Conservation (phyloP, 2,888 invertebrate species). For the Myopa tessellatipennis region DNA sequence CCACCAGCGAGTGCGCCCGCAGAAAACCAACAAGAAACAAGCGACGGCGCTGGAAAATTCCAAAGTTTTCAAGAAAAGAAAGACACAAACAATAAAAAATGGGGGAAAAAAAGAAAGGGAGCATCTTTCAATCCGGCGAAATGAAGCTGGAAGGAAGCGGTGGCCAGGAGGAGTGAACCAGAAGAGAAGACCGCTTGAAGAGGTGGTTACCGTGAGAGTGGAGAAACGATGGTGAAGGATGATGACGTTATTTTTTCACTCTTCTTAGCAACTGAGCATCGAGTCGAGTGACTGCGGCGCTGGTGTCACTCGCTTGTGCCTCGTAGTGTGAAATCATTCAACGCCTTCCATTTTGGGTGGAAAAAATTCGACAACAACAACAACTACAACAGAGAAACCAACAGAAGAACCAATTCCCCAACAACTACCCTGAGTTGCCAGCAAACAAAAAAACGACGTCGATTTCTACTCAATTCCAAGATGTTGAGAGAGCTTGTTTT, state of each 20-base stretch:
- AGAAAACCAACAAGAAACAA: not conserved
- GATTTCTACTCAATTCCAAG: slow-evolving; percentile 28
- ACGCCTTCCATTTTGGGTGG: not conserved
- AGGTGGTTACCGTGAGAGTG: not conserved
- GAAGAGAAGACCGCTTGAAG: not conserved
- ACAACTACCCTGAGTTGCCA: not conserved
- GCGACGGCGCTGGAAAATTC: slow-evolving; percentile 7
- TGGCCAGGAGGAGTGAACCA: no score
- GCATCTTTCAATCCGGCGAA: no score
- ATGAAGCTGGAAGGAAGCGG: no score
- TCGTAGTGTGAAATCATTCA: not conserved
- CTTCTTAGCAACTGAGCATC: no score
- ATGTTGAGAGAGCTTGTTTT: not conserved
- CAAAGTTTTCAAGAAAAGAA: not conserved
- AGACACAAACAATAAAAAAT: no score
- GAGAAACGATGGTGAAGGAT: not conserved
- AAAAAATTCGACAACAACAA: not conserved
- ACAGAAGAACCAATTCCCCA: slow-evolving; percentile 6
- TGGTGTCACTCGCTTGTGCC: not conserved
- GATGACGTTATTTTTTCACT: no score
- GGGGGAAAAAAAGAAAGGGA: no score
- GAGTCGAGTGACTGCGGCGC: no score
- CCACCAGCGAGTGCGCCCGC: not conserved
- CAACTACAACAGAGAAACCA: not conserved
- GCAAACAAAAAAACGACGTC: not conserved